These are phyloP conservation scores for Trachurus trachurus DNA, from an alignment of 2,797 vertebrate genomes.

Conservation along the genomic window DNA sequence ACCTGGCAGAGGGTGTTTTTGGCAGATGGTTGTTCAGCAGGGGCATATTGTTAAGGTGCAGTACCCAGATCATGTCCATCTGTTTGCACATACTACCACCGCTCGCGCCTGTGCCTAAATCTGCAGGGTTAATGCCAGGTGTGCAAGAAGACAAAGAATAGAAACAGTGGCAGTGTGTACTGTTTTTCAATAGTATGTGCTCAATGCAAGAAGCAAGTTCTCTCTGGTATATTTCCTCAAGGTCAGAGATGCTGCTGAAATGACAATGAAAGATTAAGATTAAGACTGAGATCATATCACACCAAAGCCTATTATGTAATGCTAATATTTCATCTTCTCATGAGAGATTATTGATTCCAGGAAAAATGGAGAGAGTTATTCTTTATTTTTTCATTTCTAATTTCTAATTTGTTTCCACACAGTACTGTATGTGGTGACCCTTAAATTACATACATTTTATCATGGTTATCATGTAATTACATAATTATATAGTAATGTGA, in stretches of 20 bases:
- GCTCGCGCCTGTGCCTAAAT: conserved; percentile 15
- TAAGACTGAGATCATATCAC: not conserved
- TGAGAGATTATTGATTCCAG: conserved; percentile 15
- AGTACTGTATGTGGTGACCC: too few species aligned
- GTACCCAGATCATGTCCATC: conserved; percentile 59
- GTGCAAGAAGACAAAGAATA: conserved; percentile 26
- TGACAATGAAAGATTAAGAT: conserved; percentile 22
- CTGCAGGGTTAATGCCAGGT: conserved; percentile 48
- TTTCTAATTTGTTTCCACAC: not conserved
- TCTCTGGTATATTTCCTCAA: conserved; percentile 14
- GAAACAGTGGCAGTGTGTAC: not conserved
- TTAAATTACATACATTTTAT: too few species aligned
- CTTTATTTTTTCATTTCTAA: not conserved
- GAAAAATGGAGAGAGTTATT: not conserved
- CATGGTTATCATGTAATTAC: too few species aligned
- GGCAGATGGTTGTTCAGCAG: conserved; percentile 67
- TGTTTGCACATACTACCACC: conserved; percentile 41
- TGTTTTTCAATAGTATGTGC: not conserved
- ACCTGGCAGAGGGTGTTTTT: conserved; percentile 40
- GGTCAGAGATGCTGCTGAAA: conserved; percentile 31
- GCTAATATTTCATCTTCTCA: not conserved
- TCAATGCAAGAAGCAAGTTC: conserved; percentile 3
- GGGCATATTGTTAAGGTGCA: conserved; percentile 61
- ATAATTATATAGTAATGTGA: too few species aligned
- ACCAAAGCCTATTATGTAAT: conserved; percentile 15